phyloP scores from a whole-genome alignment of 1,140 invertebrate species.

The fruit fly (Drosophila melanogaster) region DNA sequence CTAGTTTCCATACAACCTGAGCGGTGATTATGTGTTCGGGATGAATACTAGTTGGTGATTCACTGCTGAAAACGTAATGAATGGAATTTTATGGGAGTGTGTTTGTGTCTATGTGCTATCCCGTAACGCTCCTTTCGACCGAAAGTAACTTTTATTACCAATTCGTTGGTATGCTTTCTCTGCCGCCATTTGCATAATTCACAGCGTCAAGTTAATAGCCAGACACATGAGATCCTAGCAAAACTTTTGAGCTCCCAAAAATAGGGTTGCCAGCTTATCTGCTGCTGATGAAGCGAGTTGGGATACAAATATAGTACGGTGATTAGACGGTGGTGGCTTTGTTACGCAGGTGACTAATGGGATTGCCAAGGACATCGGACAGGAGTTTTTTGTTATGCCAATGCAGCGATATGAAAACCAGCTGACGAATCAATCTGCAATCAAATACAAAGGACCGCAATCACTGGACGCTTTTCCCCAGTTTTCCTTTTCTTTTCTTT shows the following conservation, averaged over 20 bases:
- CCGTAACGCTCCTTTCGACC: constrained; percentile 15
- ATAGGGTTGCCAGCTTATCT: constrained; percentile 17
- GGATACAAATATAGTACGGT: neutral
- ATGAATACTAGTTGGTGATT: no score
- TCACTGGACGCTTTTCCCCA: neutral
- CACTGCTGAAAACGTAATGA: no score
- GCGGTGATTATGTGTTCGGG: no score
- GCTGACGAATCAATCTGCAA: constrained; percentile 20
- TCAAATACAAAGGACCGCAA: constrained; percentile 10
- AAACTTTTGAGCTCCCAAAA: constrained; percentile 16
- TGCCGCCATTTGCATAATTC: constrained; percentile 69
- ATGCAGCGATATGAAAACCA: neutral
- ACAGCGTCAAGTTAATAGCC: constrained; percentile 48
- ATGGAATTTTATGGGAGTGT: neutral
- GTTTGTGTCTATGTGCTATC: constrained; percentile 7
- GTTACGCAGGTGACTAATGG: constrained; percentile 16
- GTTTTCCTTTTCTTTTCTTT: neutral
- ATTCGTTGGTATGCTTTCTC: constrained; percentile 46
- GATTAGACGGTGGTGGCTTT: neutral
- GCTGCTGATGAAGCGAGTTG: constrained; percentile 29
- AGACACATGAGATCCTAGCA: constrained; percentile 37
- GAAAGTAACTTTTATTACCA: constrained; percentile 56
- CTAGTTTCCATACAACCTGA: no score
- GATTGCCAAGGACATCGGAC: neutral
- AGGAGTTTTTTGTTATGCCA: neutral